Evolutionary conservation across 92 coral and sea anemone genomes (phyloP).

Genomic region (Porites divaricata): DNA sequence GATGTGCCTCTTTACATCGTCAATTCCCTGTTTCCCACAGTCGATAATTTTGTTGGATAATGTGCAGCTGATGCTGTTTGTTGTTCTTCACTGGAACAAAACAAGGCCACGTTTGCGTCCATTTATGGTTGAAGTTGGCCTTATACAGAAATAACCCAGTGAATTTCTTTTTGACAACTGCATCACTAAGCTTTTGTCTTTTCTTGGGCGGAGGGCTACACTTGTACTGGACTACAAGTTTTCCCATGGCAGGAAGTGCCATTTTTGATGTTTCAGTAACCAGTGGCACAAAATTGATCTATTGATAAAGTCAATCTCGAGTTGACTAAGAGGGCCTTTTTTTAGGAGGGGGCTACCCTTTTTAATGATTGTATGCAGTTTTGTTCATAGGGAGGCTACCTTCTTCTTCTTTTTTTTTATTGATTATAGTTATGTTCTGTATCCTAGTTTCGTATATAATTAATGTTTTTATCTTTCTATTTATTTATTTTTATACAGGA

Average conservation of each 20-base stretch:
- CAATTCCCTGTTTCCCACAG: constrained; percentile 30
- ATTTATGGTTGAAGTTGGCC: constrained; percentile 11
- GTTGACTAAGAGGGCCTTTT: no score
- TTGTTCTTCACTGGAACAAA: constrained; percentile 1
- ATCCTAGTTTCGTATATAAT: no score
- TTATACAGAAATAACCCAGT: constrained; percentile 19
- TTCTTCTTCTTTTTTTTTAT: no score
- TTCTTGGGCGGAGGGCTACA: constrained; percentile 26
- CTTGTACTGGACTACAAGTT: constrained; percentile 16
- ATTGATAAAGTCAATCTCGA: no score
- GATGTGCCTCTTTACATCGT: constrained; percentile 38
- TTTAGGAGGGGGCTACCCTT: no score
- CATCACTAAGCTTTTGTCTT: constrained; percentile 18
- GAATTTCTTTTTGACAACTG: constrained; percentile 15
- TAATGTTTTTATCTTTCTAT: no score
- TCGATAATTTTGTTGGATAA: background rate
- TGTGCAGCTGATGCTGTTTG: constrained; percentile 18
- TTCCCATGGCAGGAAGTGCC: constrained; percentile 17
- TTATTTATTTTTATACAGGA: no score
- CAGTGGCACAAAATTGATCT: no score
- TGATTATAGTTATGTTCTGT: no score
- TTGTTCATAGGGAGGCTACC: no score
- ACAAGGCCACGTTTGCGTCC: constrained; percentile 45
- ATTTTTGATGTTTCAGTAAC: constrained; percentile 34
- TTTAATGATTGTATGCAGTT: no score